Base-by-base conservation (phyloP, 2,797 vertebrate genomes). In the Platyrinchus mystaceus region DNA sequence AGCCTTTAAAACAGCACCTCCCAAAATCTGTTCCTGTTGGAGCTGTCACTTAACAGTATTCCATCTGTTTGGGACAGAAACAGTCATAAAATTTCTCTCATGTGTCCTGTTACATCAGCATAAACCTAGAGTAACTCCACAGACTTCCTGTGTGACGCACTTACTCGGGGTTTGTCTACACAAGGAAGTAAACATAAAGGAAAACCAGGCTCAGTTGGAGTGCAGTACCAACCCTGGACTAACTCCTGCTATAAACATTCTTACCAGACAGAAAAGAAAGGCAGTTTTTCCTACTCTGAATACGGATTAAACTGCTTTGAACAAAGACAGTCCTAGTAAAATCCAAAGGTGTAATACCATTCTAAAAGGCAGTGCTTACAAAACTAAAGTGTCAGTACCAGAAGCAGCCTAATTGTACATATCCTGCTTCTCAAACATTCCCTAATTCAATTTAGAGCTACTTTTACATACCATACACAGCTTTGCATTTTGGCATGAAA, bases 81-180 rank as follows among this genome's bases (percentile, higher is more conserved):
- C 18, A 49, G 28, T 16, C 7, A 66, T 15, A 77, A 53, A n/a
- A 66, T 59, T 84, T 66, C 64, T 79, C 56, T 87, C 8, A 32
- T 3, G 9, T 60, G 77, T 88, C 58, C 66, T 83, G 79, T 83
- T 84, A 83, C 39, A 81, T 43, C n/a, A 84, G 46, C 62, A 87
- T 14, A 75, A 85, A 88, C 47, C 62, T 43, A 59, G 44, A 90
- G 41, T n/a, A 81, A 71, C 58, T 86, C 69, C 85, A 36, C 73
- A 81, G 49, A 88, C 55, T 92, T 94, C 91, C 94, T 94, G 64
- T 22, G 66, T 88, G 93, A 94, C 32, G 26, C 81, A 84, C 23
- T 68, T 6, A 15, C 58, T 63, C 0, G 0, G 50, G 34, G 68
- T 73, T 90, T 89, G 75, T 75, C 91, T 91, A 59, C 64, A 53